phyloP scores from a whole-genome alignment of 2,113 vertebrate genomes.

The Sakesphorus luctuosus region DNA sequence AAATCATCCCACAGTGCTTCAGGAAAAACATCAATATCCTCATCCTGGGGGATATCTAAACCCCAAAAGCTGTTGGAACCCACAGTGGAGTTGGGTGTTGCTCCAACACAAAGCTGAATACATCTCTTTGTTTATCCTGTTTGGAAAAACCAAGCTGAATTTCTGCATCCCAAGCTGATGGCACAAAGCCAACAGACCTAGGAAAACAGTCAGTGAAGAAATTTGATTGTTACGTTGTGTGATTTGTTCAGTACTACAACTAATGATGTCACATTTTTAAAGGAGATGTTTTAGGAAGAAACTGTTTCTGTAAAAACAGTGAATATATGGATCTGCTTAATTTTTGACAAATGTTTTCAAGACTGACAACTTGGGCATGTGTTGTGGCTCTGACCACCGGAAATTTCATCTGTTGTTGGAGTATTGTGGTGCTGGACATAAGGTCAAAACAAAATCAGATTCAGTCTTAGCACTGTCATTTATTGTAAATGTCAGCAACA shows the following conservation, averaged over 20 bases:
- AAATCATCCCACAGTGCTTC: background rate
- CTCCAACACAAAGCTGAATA: background rate
- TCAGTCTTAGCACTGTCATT: background rate
- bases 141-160: background rate
- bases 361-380: background rate
- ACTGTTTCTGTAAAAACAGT: background rate
- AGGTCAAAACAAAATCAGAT: background rate
- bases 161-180: background rate
- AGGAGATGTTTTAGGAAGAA: background rate
- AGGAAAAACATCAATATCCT: background rate
- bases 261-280: background rate
- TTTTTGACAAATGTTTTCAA: background rate
- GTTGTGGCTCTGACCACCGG: background rate
- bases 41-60: background rate
- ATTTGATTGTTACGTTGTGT: background rate
- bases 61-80: background rate
- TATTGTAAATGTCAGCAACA: conserved; percentile 8
- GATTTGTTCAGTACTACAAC: background rate
- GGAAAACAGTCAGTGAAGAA: background rate
- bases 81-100: background rate
- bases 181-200: background rate
- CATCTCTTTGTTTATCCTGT: background rate
- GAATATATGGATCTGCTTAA: background rate
- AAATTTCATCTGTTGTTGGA: background rate
- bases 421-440: background rate